Base-by-base conservation (phyloP, 2,797 vertebrate genomes). In the Tiaroga cobitis region DNA sequence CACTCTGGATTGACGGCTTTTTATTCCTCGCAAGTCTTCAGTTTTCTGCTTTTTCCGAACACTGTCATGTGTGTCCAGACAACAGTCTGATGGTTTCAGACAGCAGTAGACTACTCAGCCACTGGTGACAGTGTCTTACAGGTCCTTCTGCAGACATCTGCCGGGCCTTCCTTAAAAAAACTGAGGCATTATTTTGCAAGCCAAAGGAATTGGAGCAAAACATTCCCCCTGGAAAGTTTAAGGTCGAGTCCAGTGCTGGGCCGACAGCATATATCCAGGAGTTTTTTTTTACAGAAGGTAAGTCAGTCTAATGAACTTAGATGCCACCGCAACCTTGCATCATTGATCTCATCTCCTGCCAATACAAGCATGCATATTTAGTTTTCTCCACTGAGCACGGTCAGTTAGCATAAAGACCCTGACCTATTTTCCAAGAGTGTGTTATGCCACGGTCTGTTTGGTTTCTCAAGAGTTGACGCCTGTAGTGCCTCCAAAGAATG, bases 211-310 rank as follows among this genome's bases (percentile, higher is more conserved):
- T 90, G 89, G 87, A 86, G 24, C 67, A 70, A 70, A 82, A 89
- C 88, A 93, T 88, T 91, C 86, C 86, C 89, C 87, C 87, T 87
- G 91, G 88, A 92, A 95, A 95, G 94, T 95, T 95, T 91, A 87
- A 88, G 65, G 89, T 88, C 88, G 88, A 87, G 87, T 88, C 86
- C 87, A 87, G 87, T 84, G 88, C 89, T 81, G 87, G 89, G 90
- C 91, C 75, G 90, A 90, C 73, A 90, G 90, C 90, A 90, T 86
- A 85, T 18, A 90, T 94, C 93, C 90, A 87, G 89, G 80, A 88
- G 80, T 4, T 29, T 89, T 29, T 89, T 92, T 56, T 90, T 85
- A 43, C 79, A 84, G 67, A 91, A 94, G 95, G 95, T 96, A 95
- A 95, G 94, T 67, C 88, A 84, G 9, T 84, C 80, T 86, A 70